These are phyloP conservation scores for Dicyrtomina minuta DNA, from an alignment of 2,888 invertebrate genomes.

Conservation along the genomic window DNA sequence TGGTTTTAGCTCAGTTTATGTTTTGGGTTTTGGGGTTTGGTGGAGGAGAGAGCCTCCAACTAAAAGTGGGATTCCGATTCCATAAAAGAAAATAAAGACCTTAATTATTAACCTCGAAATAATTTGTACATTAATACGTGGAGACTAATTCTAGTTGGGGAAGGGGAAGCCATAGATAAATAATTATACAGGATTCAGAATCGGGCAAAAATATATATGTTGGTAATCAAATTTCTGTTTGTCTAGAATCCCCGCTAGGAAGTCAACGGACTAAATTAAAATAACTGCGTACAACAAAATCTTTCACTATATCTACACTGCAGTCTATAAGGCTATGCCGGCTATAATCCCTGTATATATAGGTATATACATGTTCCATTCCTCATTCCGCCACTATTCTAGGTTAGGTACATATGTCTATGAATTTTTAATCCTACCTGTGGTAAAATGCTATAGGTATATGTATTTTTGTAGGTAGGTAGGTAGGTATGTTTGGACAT, in stretches of 20 bases:
- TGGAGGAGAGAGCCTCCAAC: constrained; percentile 1
- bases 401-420: too few relatives aligned
- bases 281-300: constrained; percentile 1
- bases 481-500: too few relatives aligned
- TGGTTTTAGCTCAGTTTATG: too few relatives aligned
- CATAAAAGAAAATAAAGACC: constrained; percentile 24
- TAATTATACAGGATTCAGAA: constrained; percentile 25
- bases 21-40: constrained; percentile 13
- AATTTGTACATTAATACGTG: constrained; percentile 30
- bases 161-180: constrained; percentile 23
- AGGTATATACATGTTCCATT: too few relatives aligned
- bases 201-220: constrained; percentile 4
- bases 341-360: too few relatives aligned
- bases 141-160: constrained; percentile 2
- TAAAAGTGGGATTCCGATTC: constrained; percentile 28
- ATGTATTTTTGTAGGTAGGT: too few relatives aligned
- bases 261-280: constrained; percentile 10
- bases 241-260: constrained; percentile 7
- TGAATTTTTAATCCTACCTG: too few relatives aligned
- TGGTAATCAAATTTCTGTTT: constrained; percentile 26
- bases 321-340: too few relatives aligned
- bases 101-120: constrained; percentile 27
- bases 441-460: too few relatives aligned
- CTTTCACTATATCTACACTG: background rate
- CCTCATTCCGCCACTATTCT: too few relatives aligned